phyloP scores from a whole-genome alignment of 2,113 vertebrate species.

The Collichthys lucidus region DNA sequence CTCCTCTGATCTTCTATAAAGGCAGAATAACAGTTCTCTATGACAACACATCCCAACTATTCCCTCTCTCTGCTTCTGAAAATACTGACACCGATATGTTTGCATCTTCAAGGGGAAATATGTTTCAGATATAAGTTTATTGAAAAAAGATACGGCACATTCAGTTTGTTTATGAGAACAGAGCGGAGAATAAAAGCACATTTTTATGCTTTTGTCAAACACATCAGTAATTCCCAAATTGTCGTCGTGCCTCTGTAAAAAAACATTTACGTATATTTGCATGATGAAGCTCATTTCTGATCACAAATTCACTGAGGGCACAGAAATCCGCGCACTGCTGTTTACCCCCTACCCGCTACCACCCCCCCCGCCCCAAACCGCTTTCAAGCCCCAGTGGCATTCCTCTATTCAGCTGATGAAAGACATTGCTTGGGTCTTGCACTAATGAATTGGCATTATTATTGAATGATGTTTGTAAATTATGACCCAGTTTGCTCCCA shows the following conservation, averaged over 20 bases:
- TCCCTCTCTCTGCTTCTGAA: conserved; percentile 17
- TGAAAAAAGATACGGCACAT: conserved; percentile 39
- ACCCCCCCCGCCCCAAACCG: conserved; percentile 27
- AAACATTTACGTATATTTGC: conserved; percentile 48
- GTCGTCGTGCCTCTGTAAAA: conserved; percentile 28
- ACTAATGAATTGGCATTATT: conserved; percentile 83
- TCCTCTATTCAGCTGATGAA: conserved; percentile 77
- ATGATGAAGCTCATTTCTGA: conserved; percentile 59
- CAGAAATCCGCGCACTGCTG: conserved; percentile 52
- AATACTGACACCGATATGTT: conserved; percentile 17
- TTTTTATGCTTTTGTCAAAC: conserved; percentile 42
- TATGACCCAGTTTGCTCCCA: conserved; percentile 79
- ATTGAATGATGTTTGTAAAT: conserved; percentile 84
- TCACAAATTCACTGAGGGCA: conserved; percentile 56
- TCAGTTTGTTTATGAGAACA: conserved; percentile 20
- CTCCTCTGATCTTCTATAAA: conserved; percentile 50
- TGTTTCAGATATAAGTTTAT: conserved; percentile 20
- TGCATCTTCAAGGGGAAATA: conserved; percentile 23
- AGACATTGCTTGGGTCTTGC: conserved; percentile 77
- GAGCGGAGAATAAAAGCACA: background rate
- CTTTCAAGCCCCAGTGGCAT: conserved; percentile 76
- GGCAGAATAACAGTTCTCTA: conserved; percentile 39
- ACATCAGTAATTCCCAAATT: conserved; percentile 33
- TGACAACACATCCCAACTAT: conserved; percentile 36
- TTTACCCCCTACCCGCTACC: conserved; percentile 42